These are phyloP conservation scores for Poecile atricapillus DNA, from an alignment of 2,113 vertebrate genomes.

Conservation along the genomic window DNA sequence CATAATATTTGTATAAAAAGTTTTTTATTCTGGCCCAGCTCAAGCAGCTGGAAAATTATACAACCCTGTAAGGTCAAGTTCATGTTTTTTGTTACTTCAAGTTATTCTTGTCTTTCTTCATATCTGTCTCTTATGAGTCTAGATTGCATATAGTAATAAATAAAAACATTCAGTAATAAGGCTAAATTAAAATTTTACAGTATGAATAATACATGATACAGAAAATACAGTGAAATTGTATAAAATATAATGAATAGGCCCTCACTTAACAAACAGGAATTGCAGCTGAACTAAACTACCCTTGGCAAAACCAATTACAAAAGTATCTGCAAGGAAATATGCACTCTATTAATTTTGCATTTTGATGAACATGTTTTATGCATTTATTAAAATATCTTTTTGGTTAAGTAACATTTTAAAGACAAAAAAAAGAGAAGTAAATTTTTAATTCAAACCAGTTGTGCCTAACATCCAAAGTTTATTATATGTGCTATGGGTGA, in stretches of 20 bases:
- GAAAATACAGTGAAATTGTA: background rate
- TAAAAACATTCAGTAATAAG: background rate
- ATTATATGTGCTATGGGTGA: background rate
- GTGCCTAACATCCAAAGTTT: constrained; percentile 19
- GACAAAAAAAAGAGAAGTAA: constrained; percentile 10
- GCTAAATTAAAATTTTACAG: background rate
- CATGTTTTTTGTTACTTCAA: background rate
- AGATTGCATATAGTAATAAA: background rate
- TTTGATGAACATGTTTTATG: constrained; percentile 41
- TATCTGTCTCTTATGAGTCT: background rate
- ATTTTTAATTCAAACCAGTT: constrained; percentile 50
- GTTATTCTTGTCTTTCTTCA: background rate
- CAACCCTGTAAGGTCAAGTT: background rate
- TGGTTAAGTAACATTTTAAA: constrained; percentile 43
- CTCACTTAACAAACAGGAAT: background rate
- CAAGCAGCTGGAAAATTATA: background rate
- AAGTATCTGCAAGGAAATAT: constrained; percentile 25
- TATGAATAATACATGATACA: background rate
- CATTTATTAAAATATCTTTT: constrained; percentile 42
- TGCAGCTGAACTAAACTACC: constrained; percentile 6
- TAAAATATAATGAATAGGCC: background rate
- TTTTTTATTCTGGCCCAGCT: background rate
- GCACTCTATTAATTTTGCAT: constrained; percentile 26
- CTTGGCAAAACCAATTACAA: constrained; percentile 36
- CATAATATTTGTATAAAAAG: background rate